A percentile compares a stretch with the other conserved stretches of the same genome.
These are phyloP conservation scores for Hiodon alosoides DNA, from an alignment of 2,113 vertebrate genomes.

Conservation along the genomic window DNA sequence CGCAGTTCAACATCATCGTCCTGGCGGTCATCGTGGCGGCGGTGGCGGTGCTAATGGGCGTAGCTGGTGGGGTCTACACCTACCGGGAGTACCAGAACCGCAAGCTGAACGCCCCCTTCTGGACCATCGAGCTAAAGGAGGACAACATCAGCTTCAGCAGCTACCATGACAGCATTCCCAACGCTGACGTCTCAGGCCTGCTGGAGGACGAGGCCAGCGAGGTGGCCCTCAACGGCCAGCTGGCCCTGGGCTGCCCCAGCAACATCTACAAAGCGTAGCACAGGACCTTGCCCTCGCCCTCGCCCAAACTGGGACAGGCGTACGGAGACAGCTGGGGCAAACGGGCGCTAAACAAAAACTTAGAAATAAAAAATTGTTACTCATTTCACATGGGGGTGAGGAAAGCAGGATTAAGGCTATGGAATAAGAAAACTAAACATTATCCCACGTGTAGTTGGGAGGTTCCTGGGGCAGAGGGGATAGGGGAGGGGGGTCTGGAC, in stretches of 20 bases:
- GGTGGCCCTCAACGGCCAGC: conserved; percentile 73
- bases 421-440: too few relatives aligned
- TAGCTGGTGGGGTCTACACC: conserved; percentile 74
- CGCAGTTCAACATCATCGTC: conserved; percentile 80
- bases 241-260: conserved; percentile 70
- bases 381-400: too few relatives aligned
- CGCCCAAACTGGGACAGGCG: neutral
- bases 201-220: conserved; percentile 75
- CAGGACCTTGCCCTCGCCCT: conserved; percentile 11
- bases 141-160: conserved; percentile 87
- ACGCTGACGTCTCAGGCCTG: conserved; percentile 73
- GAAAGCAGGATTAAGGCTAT: too few relatives aligned
- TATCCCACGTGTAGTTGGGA: too few relatives aligned
- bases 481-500: too few relatives aligned
- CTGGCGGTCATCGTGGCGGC: conserved; percentile 77
- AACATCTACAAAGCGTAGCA: conserved; percentile 70
- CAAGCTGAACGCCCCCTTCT: conserved; percentile 80
- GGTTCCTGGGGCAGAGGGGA: too few relatives aligned
- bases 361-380: neutral
- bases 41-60: conserved; percentile 71
- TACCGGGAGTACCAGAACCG: conserved; percentile 79
- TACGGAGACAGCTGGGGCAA: too few relatives aligned
- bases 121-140: conserved; percentile 86
- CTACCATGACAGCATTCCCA: conserved; percentile 84
- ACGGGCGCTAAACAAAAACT: neutral